phyloP scores from a whole-genome alignment of 2,888 invertebrate genomes.

The Drosophila fulvimacula region DNA sequence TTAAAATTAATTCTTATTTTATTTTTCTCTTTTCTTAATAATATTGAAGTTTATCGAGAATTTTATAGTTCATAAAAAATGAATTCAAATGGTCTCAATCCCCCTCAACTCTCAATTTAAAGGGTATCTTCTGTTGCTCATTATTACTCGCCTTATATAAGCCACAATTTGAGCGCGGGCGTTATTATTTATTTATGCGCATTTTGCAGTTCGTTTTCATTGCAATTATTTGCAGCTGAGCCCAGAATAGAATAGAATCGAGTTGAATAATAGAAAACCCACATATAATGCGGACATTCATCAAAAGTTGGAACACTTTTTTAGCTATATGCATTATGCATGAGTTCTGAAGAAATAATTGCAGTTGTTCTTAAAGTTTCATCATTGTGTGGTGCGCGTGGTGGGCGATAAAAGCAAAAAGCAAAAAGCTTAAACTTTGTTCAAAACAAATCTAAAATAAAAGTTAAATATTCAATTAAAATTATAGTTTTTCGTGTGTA shows the following conservation, averaged over 20 bases:
- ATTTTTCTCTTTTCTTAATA: neutral
- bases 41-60: too few species aligned
- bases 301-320: conserved; percentile 29
- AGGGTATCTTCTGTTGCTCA: neutral
- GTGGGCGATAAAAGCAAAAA: neutral
- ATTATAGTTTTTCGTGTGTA: neutral
- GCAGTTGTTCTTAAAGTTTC: conserved; percentile 8
- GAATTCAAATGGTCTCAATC: too few species aligned
- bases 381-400: neutral
- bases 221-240: conserved; percentile 45
- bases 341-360: conserved; percentile 32
- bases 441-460: neutral
- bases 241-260: conserved; percentile 21
- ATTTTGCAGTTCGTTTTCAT: conserved; percentile 39
- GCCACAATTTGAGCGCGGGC: conserved; percentile 20
- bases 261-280: conserved; percentile 31
- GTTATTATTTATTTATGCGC: conserved; percentile 49
- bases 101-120: too few species aligned
- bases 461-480: neutral
- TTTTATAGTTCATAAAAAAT: too few species aligned
- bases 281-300: conserved; percentile 29
- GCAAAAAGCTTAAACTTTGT: conserved; percentile 6
- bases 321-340: conserved; percentile 30
- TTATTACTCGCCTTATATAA: conserved; percentile 4
- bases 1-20: neutral